Percentiles rank a stretch among this genome's conserved stretches.
Conservation (phyloP, 2,113 vertebrate species). For the Antechinus stuartii region DNA sequence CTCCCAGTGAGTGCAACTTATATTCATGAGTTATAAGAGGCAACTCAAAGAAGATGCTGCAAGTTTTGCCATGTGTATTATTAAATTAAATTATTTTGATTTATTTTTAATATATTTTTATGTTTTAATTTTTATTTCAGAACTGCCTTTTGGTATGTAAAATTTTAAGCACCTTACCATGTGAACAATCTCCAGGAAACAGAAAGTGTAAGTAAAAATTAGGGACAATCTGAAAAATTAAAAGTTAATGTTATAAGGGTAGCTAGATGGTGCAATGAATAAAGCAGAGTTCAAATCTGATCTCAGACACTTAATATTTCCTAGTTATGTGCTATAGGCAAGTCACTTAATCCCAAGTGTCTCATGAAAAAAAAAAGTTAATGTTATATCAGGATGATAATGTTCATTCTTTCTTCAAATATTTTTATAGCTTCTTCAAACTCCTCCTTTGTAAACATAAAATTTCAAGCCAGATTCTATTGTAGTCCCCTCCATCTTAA, state of each 20-base stretch:
- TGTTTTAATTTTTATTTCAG: neutral
- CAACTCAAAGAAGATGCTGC: neutral
- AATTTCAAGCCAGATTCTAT: neutral
- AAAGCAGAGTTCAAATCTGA: no score
- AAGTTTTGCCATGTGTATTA: neutral
- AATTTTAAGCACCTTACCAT: neutral
- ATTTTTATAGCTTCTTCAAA: neutral
- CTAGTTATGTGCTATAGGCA: no score
- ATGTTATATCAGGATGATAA: neutral
- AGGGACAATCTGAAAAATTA: neutral
- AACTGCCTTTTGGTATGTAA: neutral
- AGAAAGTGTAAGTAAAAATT: neutral
- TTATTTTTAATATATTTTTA: neutral
- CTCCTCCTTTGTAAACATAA: neutral
- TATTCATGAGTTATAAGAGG: neutral
- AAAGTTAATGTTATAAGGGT: neutral
- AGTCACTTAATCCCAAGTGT: no score
- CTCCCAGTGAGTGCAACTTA: neutral
- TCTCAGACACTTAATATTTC: no score
- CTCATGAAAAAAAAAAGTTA: neutral
- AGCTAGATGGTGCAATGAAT: no score
- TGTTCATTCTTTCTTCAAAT: neutral
- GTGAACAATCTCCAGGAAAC: neutral
- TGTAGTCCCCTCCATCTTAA: slow-evolving; percentile 91
- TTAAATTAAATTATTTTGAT: neutral